phyloP scores from a whole-genome alignment of 2,113 vertebrate species.

The Cyanoramphus novaezelandiae region DNA sequence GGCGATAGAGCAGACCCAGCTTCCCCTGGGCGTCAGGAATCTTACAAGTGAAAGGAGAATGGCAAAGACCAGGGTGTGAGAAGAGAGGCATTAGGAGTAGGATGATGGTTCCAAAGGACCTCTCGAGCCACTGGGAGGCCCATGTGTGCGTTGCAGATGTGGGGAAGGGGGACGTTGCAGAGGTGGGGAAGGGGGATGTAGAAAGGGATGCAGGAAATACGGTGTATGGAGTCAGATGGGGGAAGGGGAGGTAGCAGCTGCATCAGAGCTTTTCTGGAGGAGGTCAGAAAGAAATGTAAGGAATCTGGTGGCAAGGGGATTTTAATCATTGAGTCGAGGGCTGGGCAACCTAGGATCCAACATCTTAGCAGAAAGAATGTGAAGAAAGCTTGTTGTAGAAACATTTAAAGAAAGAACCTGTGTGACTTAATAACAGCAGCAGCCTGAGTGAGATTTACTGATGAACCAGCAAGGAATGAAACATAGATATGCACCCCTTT shows the following conservation, averaged over 20 bases:
- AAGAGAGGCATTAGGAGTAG: background rate
- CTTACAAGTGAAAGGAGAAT: background rate
- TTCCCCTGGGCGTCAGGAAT: background rate
- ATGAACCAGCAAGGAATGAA: background rate
- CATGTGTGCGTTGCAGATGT: background rate
- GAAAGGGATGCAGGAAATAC: background rate
- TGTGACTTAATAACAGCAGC: background rate
- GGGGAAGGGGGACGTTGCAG: background rate
- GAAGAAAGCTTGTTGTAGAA: background rate
- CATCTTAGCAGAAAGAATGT: background rate
- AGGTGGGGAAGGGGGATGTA: background rate
- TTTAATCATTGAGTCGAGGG: background rate
- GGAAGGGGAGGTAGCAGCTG: background rate
- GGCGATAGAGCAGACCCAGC: background rate
- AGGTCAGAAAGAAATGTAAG: background rate
- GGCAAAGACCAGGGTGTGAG: background rate
- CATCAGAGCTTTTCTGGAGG: background rate
- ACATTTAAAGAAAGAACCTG: background rate
- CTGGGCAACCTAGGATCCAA: background rate
- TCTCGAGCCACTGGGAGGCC: background rate
- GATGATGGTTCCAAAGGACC: background rate
- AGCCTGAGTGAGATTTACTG: background rate
- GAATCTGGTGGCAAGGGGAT: background rate
- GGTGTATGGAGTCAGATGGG: fast-evolving
- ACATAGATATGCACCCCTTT: background rate